These are phyloP conservation scores for Lucifuga dentata DNA, from an alignment of 2,113 vertebrate genomes.

Conservation along the genomic window DNA sequence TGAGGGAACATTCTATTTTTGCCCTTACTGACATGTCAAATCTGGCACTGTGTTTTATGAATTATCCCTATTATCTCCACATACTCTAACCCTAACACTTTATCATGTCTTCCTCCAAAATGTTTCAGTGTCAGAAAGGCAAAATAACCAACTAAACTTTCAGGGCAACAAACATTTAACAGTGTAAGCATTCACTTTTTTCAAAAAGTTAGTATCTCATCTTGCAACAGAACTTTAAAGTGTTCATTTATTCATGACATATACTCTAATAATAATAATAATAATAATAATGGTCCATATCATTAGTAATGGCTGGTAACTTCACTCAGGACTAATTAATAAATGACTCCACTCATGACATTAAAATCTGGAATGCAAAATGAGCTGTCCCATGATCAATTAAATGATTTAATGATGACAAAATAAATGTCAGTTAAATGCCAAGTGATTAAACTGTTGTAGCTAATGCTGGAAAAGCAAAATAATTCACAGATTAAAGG, in stretches of 20 bases:
- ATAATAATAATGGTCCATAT: constrained; percentile 14
- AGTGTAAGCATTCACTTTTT: too few relatives aligned
- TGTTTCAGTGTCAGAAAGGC: too few relatives aligned
- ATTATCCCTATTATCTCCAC: too few relatives aligned
- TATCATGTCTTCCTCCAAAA: too few relatives aligned
- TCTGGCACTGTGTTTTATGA: too few relatives aligned
- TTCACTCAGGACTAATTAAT: constrained; percentile 62
- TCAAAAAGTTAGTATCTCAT: too few relatives aligned
- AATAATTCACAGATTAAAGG: constrained; percentile 50
- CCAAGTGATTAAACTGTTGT: constrained; percentile 68
- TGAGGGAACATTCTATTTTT: too few relatives aligned
- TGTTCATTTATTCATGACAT: constrained; percentile 21
- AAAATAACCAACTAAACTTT: too few relatives aligned
- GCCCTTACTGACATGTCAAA: too few relatives aligned
- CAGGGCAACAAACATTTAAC: too few relatives aligned
- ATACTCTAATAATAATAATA: background rate
- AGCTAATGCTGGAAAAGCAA: constrained; percentile 59
- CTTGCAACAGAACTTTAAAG: constrained; percentile 10
- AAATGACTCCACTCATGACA: constrained; percentile 52
- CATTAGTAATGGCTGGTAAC: constrained; percentile 48
- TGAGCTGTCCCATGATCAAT: constrained; percentile 59
- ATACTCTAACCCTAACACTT: too few relatives aligned
- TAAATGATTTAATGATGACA: constrained; percentile 61
- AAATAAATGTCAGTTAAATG: constrained; percentile 77
- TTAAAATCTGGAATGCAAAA: constrained; percentile 47